Evolutionary conservation across 92 coral and sea anemone genomes (phyloP).

Genomic region (Palythoa heliodiscus): DNA sequence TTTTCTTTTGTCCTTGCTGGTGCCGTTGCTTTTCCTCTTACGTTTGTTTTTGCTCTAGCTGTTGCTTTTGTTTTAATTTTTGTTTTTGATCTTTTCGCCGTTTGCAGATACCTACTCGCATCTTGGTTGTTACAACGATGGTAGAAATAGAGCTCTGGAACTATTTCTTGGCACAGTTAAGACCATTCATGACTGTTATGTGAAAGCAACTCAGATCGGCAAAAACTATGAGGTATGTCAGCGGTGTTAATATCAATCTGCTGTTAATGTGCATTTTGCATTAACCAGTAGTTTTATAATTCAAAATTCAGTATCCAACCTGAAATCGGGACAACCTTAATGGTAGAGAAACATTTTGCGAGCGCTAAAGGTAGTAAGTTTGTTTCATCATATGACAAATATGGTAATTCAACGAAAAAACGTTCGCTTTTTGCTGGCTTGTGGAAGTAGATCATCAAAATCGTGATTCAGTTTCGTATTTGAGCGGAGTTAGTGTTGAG

Average conservation of each 20-base stretch:
- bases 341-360: too few relatives aligned
- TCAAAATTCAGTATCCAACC: not conserved
- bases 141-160: not conserved
- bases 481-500: too few relatives aligned
- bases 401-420: too few relatives aligned
- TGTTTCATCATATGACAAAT: too few relatives aligned
- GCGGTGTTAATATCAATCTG: not conserved
- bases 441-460: too few relatives aligned
- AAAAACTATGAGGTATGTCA: not conserved
- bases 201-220: not conserved
- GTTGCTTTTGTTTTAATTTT: not conserved
- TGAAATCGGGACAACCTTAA: not conserved
- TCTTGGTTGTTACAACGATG: constrained; percentile 7
- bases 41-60: not conserved
- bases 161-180: not conserved
- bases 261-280: not conserved
- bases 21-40: not conserved
- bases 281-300: not conserved
- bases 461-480: too few relatives aligned
- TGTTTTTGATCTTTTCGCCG: not conserved
- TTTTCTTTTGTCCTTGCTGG: too few relatives aligned
- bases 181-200: not conserved
- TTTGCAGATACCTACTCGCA: not conserved
- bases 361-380: too few relatives aligned
- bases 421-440: too few relatives aligned